phyloP scores from a whole-genome alignment of 2,797 vertebrate genomes.

The Macropus fuliginosus region DNA sequence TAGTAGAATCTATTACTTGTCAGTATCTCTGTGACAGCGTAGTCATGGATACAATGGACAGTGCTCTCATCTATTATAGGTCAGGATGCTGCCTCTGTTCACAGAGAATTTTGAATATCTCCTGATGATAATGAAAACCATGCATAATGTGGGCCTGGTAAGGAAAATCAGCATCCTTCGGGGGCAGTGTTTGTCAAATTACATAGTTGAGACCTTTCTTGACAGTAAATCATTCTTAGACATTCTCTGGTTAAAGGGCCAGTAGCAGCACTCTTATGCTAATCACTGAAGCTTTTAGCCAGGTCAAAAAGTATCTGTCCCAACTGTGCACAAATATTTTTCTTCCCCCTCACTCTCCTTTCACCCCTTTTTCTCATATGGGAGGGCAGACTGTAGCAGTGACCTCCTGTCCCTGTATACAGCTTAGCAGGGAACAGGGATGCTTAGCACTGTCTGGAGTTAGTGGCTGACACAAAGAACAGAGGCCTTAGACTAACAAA shows the following conservation, averaged over 20 bases:
- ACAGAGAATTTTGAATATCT: constrained; percentile 67
- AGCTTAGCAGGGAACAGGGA: constrained; percentile 71
- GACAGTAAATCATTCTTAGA: constrained; percentile 72
- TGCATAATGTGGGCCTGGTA: neutral
- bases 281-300: constrained; percentile 69
- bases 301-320: constrained; percentile 52
- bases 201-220: constrained; percentile 65
- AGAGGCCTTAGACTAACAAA: constrained; percentile 91
- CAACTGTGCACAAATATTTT: constrained; percentile 77
- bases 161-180: constrained; percentile 73
- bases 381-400: constrained; percentile 74
- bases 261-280: constrained; percentile 72
- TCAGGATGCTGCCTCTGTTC: constrained; percentile 58
- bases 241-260: constrained; percentile 57
- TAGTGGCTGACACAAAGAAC: constrained; percentile 87
- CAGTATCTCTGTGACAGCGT: constrained; percentile 39
- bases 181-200: constrained; percentile 66
- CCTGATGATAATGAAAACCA: constrained; percentile 54
- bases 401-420: constrained; percentile 80
- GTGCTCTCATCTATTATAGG: neutral
- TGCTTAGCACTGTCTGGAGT: constrained; percentile 80
- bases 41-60: constrained; percentile 56
- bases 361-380: constrained; percentile 76
- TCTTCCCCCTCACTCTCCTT: constrained; percentile 68
- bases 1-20: constrained; percentile 17